phyloP scores from a whole-genome alignment of 2,888 invertebrate species.

The Clepsis dumicolana region DNA sequence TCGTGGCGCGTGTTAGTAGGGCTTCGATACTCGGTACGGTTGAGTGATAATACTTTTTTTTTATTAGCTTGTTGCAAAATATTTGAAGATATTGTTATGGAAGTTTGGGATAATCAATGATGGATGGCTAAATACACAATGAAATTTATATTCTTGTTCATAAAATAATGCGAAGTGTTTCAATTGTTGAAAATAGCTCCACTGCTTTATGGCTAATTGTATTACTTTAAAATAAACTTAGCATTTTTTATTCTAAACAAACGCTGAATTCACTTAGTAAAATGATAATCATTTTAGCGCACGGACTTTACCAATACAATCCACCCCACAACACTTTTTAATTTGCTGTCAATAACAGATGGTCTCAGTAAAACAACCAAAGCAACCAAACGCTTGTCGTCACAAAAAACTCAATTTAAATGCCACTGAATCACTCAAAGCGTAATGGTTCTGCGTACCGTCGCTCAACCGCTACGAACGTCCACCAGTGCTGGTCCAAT shows the following conservation, averaged over 20 bases:
- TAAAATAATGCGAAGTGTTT: too few relatives aligned
- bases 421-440: constrained; percentile 50
- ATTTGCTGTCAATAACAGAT: not conserved
- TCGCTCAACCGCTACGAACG: constrained; percentile 67
- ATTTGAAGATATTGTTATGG: not conserved
- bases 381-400: not conserved
- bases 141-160: too few relatives aligned
- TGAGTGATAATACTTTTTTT: constrained; percentile 28
- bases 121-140: too few relatives aligned
- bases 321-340: too few relatives aligned
- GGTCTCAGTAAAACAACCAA: not conserved
- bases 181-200: too few relatives aligned
- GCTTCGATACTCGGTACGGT: constrained; percentile 33
- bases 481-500: constrained; percentile 60
- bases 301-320: too few relatives aligned
- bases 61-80: not conserved
- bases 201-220: too few relatives aligned
- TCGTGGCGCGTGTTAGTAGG: constrained; percentile 63
- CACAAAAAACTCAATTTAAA: constrained; percentile 48
- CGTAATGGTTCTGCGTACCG: constrained; percentile 54
- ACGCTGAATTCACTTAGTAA: too few relatives aligned
- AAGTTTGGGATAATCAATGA: too few relatives aligned
- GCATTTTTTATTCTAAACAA: too few relatives aligned
- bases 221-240: too few relatives aligned
- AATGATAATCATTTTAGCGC: too few relatives aligned